These are phyloP conservation scores for Cyprinella venusta DNA, from an alignment of 2,797 vertebrate genomes.

Conservation along the genomic window DNA sequence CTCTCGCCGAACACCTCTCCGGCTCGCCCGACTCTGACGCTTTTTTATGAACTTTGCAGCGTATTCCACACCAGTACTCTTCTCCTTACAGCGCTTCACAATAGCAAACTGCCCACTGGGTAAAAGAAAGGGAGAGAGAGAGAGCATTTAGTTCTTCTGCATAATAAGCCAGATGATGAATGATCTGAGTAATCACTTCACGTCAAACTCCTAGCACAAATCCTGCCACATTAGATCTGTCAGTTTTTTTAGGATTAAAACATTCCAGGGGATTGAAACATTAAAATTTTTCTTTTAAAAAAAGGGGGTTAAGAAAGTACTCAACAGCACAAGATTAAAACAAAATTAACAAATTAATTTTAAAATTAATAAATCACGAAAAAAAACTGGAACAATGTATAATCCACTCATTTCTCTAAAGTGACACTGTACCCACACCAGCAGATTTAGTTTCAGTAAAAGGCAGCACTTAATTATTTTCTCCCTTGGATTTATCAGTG, in stretches of 20 bases:
- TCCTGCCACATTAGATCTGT: not conserved
- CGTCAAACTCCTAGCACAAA: not conserved
- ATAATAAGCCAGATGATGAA: slow-evolving; percentile 1
- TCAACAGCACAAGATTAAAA: not conserved
- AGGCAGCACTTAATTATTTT: not conserved
- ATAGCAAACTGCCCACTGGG: slow-evolving; percentile 95
- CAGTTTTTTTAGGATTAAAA: slow-evolving; percentile 8
- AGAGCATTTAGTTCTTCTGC: slow-evolving; percentile 16
- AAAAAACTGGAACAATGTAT: not conserved
- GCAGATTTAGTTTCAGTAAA: not conserved
- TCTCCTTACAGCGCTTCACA: slow-evolving; percentile 90
- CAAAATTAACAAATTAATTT: not conserved
- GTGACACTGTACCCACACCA: not conserved
- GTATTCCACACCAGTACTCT: slow-evolving; percentile 79
- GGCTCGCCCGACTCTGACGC: slow-evolving; percentile 85
- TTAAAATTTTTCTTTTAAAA: not conserved
- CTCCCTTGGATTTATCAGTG: not conserved
- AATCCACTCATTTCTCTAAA: not conserved
- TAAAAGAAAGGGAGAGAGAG: slow-evolving; percentile 41
- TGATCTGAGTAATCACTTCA: slow-evolving; percentile 3
- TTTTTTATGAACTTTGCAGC: slow-evolving; percentile 99
- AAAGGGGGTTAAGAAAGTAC: not conserved
- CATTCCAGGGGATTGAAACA: not conserved
- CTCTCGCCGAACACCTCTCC: slow-evolving; percentile 88
- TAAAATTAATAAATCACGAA: too few relatives aligned